phyloP scores from a whole-genome alignment of 2,888 invertebrate genomes.

The Cerceris ruficornis region DNA sequence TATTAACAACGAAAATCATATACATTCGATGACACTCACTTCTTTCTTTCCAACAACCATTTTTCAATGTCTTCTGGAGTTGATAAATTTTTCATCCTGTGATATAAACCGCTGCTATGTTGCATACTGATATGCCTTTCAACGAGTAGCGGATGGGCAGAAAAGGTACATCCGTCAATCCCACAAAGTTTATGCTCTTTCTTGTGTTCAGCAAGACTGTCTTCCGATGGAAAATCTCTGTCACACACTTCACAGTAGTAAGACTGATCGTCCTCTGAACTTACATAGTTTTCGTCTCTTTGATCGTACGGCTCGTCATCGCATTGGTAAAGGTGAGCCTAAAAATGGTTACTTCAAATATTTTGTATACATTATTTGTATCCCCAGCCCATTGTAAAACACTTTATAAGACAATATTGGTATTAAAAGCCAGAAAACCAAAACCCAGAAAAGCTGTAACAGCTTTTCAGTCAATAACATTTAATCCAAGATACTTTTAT shows the following conservation, averaged over 20 bases:
- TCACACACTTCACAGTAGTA: slow-evolving; percentile 92
- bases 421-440: no score
- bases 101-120: slow-evolving; percentile 92
- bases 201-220: slow-evolving; percentile 86
- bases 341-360: slow-evolving; percentile 71
- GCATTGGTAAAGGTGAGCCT: slow-evolving; percentile 71
- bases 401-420: slow-evolving; percentile 18
- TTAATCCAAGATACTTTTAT: no score
- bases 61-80: slow-evolving; percentile 92
- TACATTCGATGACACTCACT: slow-evolving; percentile 64
- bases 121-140: slow-evolving; percentile 92
- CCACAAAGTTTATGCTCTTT: slow-evolving; percentile 91
- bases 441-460: no score
- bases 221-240: slow-evolving; percentile 85
- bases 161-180: slow-evolving; percentile 90
- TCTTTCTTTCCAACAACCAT: slow-evolving; percentile 92
- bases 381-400: slow-evolving; percentile 35
- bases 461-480: background rate
- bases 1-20: slow-evolving; percentile 10
- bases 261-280: slow-evolving; percentile 69
- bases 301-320: slow-evolving; percentile 68
- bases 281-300: slow-evolving; percentile 68
- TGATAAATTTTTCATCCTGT: slow-evolving; percentile 88
- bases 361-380: slow-evolving; percentile 35
- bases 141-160: slow-evolving; percentile 90